phyloP scores from a whole-genome alignment of 2,113 vertebrate genomes.

The Callionymus lyra region DNA sequence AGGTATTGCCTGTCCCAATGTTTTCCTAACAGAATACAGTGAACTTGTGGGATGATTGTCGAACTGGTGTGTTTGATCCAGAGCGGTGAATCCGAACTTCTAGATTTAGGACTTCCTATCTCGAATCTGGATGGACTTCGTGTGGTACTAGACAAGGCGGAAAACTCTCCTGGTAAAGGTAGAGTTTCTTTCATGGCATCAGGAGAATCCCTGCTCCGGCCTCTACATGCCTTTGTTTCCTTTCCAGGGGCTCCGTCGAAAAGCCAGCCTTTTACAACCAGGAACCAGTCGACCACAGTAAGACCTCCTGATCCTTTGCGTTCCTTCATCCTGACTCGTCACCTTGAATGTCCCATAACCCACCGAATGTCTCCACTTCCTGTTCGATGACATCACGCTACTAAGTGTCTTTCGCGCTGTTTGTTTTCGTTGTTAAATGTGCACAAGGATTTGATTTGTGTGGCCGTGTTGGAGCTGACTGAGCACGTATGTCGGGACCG shows the following conservation, averaged over 20 bases:
- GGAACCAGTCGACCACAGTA: constrained; percentile 80
- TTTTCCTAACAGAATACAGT: too few species aligned
- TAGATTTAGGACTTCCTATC: constrained; percentile 93
- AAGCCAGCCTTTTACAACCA: constrained; percentile 58
- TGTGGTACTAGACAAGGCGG: constrained; percentile 82
- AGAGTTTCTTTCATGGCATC: constrained; percentile 17
- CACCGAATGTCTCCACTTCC: constrained; percentile 45
- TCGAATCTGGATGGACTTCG: constrained; percentile 94
- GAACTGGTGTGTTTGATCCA: constrained; percentile 50
- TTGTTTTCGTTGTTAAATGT: constrained; percentile 38
- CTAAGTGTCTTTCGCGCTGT: constrained; percentile 46
- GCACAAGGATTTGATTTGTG: constrained; percentile 33
- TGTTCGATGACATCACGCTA: constrained; percentile 52
- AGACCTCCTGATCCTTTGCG: constrained; percentile 38
- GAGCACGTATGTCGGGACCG: constrained; percentile 13
- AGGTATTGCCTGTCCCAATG: too few species aligned
- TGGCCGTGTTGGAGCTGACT: constrained; percentile 11
- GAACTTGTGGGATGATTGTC: too few species aligned
- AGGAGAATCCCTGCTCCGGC: not conserved
- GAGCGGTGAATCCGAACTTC: constrained; percentile 86
- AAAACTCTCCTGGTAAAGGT: constrained; percentile 75
- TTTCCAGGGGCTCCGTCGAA: constrained; percentile 53
- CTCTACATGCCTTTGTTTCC: constrained; percentile 10
- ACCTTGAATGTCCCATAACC: constrained; percentile 55
- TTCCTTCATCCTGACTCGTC: constrained; percentile 8